Evolutionary conservation across 2,888 invertebrate species (phyloP), one percentile per base, ranked within the genome.

Genomic region (Clostera curtula): DNA sequence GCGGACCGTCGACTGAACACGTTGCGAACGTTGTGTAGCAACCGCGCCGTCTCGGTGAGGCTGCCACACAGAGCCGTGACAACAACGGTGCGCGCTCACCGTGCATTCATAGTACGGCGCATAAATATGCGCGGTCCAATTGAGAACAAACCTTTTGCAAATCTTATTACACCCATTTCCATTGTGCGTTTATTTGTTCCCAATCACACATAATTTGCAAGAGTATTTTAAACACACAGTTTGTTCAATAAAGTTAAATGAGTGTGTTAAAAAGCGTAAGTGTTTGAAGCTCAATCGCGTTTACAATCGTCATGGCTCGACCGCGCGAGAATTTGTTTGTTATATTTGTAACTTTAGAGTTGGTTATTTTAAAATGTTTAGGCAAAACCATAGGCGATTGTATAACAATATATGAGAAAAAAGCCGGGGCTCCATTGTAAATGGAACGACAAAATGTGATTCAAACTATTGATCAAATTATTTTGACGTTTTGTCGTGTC

Each of bases 21-120:
- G 87, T 92, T 95, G 86, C 94, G 93, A 55, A 96, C 95, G 86
- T 94, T 95, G 86, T 93, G 93, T 85, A 98, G 91, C 73, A 98
- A 90, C 62, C 97, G 90, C 76, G 97, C 96, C 68, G 96, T 97
- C 90, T 98, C 97, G 85, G 96, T 95, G 85, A 96, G 91, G 91
- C 96, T 96, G 91, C 74, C 70, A 69, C 70, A 77, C 61, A 73
- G 57, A 68, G 56, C 59, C 38, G 53, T 68, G 52, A 68, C 62
- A 50, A 56, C 53, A 51, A 42, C 30, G 37, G 41, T 87, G 86
- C 72, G 48, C 50, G 48, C 50, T 40, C 36, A 30, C 40, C 28
- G 6, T 21, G 12, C 21, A 10, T 18, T 13, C 25, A 40, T 33
- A 27, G 29, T 37, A 41, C 17, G 29, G 7, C 16, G 31, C n/a